These are phyloP conservation scores for Chionis minor DNA, from an alignment of 2,113 vertebrate species.

Conservation along the genomic window DNA sequence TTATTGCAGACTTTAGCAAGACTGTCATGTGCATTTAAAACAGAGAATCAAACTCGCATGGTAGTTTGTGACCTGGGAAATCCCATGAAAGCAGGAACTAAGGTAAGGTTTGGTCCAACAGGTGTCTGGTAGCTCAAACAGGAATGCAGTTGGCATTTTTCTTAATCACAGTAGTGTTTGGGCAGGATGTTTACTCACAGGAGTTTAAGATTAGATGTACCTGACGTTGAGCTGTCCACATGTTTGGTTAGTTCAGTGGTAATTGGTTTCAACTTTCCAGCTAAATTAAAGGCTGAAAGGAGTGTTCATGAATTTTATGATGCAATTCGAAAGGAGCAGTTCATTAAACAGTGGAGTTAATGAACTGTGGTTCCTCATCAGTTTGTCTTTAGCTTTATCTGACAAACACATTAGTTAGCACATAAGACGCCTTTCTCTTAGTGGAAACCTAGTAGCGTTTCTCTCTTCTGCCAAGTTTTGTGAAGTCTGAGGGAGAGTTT, in stretches of 20 bases:
- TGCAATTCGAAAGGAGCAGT: neutral
- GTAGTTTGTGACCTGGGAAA: slow-evolving; percentile 98
- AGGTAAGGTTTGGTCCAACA: slow-evolving; percentile 72
- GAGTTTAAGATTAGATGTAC: neutral
- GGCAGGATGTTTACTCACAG: neutral
- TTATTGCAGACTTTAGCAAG: slow-evolving; percentile 80
- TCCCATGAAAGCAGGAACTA: slow-evolving; percentile 96
- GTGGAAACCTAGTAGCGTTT: neutral
- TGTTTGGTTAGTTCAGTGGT: neutral
- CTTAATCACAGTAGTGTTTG: neutral
- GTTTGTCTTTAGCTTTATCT: neutral
- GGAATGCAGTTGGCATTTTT: neutral
- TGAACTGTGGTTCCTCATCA: neutral
- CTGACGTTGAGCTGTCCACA: neutral
- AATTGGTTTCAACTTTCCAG: neutral
- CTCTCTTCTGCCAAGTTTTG: neutral
- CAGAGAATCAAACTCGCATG: slow-evolving; percentile 91
- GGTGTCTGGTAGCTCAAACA: neutral
- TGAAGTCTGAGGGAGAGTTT: neutral
- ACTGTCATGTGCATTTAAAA: slow-evolving; percentile 94
- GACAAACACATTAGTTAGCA: neutral
- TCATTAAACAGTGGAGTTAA: neutral
- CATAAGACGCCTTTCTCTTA: neutral
- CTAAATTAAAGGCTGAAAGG: neutral
- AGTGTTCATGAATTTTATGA: neutral